phyloP scores from a whole-genome alignment of 2,797 vertebrate genomes.

The Phataginus tricuspis region DNA sequence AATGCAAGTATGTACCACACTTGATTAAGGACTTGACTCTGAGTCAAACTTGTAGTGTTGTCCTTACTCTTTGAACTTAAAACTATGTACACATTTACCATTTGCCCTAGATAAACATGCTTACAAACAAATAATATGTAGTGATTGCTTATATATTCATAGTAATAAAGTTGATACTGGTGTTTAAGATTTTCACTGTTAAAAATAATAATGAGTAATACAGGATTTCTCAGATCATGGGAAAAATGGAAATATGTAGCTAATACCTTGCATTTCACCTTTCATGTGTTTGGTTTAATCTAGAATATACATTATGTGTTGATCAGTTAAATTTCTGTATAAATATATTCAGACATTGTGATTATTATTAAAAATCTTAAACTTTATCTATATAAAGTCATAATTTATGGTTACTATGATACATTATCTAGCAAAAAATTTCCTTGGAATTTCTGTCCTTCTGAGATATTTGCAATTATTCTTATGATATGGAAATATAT shows the following conservation, averaged over 20 bases:
- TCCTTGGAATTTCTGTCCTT: not conserved
- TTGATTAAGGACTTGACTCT: slow-evolving; percentile 18
- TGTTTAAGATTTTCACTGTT: not conserved
- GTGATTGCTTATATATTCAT: not conserved
- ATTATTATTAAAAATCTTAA: slow-evolving; percentile 32
- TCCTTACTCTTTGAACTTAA: slow-evolving; percentile 8
- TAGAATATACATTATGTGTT: not conserved
- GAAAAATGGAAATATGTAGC: not conserved
- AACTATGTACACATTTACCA: not conserved
- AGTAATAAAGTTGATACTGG: not conserved
- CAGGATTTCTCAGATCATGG: not conserved
- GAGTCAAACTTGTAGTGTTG: not conserved
- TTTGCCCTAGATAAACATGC: not conserved
- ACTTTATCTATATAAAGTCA: not conserved
- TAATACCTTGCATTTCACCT: not conserved
- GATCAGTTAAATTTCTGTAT: not conserved
- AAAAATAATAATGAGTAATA: not conserved
- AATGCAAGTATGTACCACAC: not conserved
- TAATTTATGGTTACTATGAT: not conserved
- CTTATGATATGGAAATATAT: not conserved
- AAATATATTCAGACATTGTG: not conserved
- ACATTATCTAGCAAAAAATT: not conserved
- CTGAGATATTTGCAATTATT: not conserved
- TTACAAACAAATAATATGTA: not conserved
- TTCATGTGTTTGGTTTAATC: not conserved